phyloP scores from a whole-genome alignment of 2,113 vertebrate genomes.

The Chlamydotis undulata region DNA sequence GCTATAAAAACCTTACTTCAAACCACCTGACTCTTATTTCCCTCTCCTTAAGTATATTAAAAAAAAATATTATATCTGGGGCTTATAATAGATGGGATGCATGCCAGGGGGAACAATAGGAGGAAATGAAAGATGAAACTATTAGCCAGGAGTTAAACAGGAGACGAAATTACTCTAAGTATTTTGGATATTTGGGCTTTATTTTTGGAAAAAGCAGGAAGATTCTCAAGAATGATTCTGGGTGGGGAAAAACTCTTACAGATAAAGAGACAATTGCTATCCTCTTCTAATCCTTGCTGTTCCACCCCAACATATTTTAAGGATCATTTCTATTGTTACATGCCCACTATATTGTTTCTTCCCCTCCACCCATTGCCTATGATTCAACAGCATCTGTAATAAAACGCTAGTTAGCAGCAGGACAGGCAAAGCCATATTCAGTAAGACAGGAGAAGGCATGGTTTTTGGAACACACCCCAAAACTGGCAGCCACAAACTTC shows the following conservation, averaged over 20 bases:
- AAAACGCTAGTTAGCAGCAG: background rate
- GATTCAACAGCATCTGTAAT: background rate
- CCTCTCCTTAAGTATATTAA: conserved; percentile 38
- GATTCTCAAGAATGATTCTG: conserved; percentile 16
- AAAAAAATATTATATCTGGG: conserved; percentile 63
- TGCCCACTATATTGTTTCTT: background rate
- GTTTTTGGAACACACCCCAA: background rate
- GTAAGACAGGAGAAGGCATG: background rate
- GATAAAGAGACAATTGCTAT: conserved; percentile 28
- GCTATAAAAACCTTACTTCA: conserved; percentile 43
- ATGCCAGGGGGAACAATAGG: conserved; percentile 58
- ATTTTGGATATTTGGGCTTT: background rate
- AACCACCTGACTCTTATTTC: conserved; percentile 68
- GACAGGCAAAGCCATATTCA: background rate
- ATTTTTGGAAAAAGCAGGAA: conserved; percentile 25
- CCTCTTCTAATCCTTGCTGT: background rate
- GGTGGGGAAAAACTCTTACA: background rate
- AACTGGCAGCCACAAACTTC: background rate
- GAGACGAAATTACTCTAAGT: conserved; percentile 62
- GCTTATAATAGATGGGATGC: conserved; percentile 67
- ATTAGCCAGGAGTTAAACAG: conserved; percentile 55
- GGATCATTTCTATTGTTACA: background rate
- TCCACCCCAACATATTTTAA: conserved; percentile 23
- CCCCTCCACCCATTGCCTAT: background rate
- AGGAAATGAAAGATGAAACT: conserved; percentile 72